These are phyloP conservation scores for Polypedilum pembai DNA, from an alignment of 1,140 invertebrate species.

Conservation along the genomic window DNA sequence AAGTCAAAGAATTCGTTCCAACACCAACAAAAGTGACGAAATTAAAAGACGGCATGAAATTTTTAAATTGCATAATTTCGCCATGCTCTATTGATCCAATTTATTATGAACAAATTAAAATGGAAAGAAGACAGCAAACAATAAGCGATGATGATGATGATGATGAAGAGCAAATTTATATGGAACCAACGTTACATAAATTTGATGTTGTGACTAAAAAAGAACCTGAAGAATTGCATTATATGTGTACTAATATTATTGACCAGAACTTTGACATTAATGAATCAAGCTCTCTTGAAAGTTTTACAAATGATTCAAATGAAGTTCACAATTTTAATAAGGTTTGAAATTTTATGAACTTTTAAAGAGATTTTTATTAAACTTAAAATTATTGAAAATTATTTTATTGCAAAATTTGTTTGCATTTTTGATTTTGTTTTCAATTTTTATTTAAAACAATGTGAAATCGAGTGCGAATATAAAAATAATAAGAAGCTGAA, in stretches of 20 bases:
- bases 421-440: no score
- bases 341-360: not conserved
- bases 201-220: not conserved
- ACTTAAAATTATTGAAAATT: no score
- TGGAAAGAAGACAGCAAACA: not conserved
- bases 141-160: not conserved
- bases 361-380: no score
- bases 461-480: no score
- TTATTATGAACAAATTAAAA: slow-evolving; percentile 1
- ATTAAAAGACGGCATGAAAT: slow-evolving; percentile 1
- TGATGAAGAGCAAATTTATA: slow-evolving; percentile 30
- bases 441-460: no score
- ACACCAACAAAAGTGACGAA: not conserved
- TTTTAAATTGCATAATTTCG: slow-evolving; percentile 20
- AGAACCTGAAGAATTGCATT: slow-evolving; percentile 3
- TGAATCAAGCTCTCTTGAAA: not conserved
- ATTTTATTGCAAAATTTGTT: no score
- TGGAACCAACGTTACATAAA: slow-evolving; percentile 29
- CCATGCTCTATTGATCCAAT: slow-evolving; percentile 21
- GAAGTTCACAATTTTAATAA: not conserved
- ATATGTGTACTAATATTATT: not conserved
- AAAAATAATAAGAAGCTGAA: no score
- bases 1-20: not conserved
- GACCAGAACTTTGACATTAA: not conserved
- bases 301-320: not conserved